These are phyloP conservation scores for Guaruba guarouba DNA, from an alignment of 2,113 vertebrate genomes.

Conservation along the genomic window DNA sequence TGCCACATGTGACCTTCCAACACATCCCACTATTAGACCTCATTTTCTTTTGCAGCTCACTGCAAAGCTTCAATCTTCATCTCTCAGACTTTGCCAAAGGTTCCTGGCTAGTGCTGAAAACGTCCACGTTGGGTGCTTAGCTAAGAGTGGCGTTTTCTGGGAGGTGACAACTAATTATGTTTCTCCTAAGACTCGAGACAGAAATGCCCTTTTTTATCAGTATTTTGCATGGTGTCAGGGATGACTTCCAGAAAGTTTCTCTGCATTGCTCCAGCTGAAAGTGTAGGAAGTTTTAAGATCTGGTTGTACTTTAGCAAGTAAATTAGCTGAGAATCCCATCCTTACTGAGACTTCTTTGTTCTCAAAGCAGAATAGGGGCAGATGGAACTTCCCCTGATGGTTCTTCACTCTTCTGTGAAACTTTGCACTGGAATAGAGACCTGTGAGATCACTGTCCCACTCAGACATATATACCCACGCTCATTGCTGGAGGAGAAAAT, in stretches of 20 bases:
- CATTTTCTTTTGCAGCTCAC: background rate
- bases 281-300: background rate
- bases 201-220: background rate
- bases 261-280: background rate
- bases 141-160: background rate
- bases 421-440: background rate
- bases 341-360: background rate
- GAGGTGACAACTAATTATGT: background rate
- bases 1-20: background rate
- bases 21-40: background rate
- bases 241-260: background rate
- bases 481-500: background rate
- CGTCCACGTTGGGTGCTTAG: background rate
- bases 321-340: background rate
- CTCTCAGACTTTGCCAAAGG: background rate
- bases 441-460: background rate
- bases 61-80: background rate
- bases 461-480: background rate
- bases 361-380: background rate
- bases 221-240: background rate
- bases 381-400: background rate
- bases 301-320: background rate
- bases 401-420: background rate
- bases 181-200: background rate
- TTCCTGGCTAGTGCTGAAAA: background rate